Base-by-base conservation (phyloP, 2,113 vertebrate species). In the Microtus ochrogaster region DNA sequence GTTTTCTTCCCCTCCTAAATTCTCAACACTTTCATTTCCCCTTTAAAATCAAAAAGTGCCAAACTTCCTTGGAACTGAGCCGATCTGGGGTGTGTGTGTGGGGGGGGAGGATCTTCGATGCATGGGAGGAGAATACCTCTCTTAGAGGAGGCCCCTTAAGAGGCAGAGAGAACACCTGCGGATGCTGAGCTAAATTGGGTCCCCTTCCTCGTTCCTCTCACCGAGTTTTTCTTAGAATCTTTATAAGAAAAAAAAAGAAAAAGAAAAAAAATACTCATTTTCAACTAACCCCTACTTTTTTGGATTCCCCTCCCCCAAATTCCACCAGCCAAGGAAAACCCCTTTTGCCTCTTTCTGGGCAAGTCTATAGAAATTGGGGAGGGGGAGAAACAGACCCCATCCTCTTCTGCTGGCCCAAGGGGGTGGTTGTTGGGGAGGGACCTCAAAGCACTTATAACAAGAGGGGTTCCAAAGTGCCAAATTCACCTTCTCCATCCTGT, bases 61-160 rank as follows among this genome's bases (percentile, higher is more conserved):
- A 98, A 98, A 98, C 95, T 97, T 98, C 94, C 96, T 97, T 94
- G 95, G 96, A 97, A 97, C 97, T 98, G 97, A 98, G 97, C 97
- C 97, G 92, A 95, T 96, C 87, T 95, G 52, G 83, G 77, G 77
- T 13, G 66, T 26, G 83, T 47, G 77, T 13, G 66, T 26, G 61
- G 65, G 41, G 13, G 78, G 70, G 65, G 90, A 90, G 96, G 93
- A 96, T 92, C 91, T 96, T 87, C 36, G 85, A 52, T 6, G 52
- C 61, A 55, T 47, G 89, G 70, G 81, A 41, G 33, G 0, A 41
- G 68, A 72, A 88, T 93, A 36, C 36, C 63, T 88, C 65, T 73
- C 77, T 85, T 33, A 72, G 89, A 95, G 94, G 85, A 79, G 90
- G 92, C 26, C 89, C 97, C 89, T 58, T 89, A 86, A 90, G 74